Base-by-base conservation (phyloP, 23 tunicate genomes). In the Styela clava region DNA sequence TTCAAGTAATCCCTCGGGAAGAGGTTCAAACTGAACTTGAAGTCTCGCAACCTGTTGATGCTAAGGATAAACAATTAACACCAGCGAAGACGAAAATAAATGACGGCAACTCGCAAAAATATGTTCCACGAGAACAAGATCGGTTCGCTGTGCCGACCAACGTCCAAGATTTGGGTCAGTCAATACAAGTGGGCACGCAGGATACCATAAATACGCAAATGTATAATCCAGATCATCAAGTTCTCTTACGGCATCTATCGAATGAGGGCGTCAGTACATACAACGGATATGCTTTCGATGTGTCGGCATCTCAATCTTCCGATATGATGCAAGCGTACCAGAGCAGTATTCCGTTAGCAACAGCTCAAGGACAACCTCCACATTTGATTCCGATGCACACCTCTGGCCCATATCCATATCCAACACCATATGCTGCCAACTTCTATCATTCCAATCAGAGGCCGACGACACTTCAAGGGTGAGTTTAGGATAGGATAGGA, bases 1-100 rank as follows among this genome's bases (percentile, higher is more conserved):
- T 91, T 72, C 89, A 90, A 69, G 82, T 90, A 0, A 80, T 82
- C 33, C 78, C 86, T 2, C 64, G 26, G 0, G 24, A 51, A 12
- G 64, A 52, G 7, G 67, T 24, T 35, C 64, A 18, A 18, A 31
- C 7, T 1, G 44, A 33, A 72, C 36, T 23, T 0, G 78, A 72
- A 16, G 81, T 67, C 0, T 0, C 71, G 12, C 71, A 67, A 67
- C 16, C 31, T 18, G 0, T 29, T 24, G 30, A 25, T 0, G 16
- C 30, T 27, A 29, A 25, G 16, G 71, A 67, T 25, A 19, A 29
- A 22, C 71, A 67, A 16, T 22, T 29, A 0, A 67, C 71, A 25
- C 71, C 71, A 22, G 31, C 71, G 16, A 67, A 67, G 22, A 16
- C 30, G 22, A 67, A 25, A 27, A 18, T 67, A 16, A 27, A 19